Base-by-base conservation (phyloP, 2,888 invertebrate species). In the Sinohyriopsis cumingii region DNA sequence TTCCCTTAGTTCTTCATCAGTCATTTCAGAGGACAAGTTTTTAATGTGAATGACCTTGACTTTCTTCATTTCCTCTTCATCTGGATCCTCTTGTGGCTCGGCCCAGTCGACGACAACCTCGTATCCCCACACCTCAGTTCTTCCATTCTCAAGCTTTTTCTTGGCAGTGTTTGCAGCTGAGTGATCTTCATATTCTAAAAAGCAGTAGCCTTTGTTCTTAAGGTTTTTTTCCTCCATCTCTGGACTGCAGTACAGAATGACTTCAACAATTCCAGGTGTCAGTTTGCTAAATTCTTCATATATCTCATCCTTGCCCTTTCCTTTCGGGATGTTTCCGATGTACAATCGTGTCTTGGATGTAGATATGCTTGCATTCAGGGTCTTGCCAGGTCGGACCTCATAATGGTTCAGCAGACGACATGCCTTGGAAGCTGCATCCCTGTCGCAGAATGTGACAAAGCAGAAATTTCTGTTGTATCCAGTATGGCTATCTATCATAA, bases 251-350 rank as follows among this genome's bases (percentile, higher is more conserved):
- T 65, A 71, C 6, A 75, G 65, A 25, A 70, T 68, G 6, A 66
- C 64, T 25, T 71, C 59, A n/a, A 22, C 22, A 5, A 77, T 69
- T 24, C 74, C 77, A 63, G 61, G 66, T 4, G 69, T 68, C 67
- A 63, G 61, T 19, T 71, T 64, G 20, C 65, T 45, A 15, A 77
- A 68, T n/a, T 54, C 59, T 20, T 60, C 61, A 20, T 65, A 55
- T 15, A 77, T 45, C 19, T 71, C 72, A 12, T 77, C 73, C 6
- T 28, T 54, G 53, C 65, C 61, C 22, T 73, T 71, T 12, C 67
- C 66, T 61, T 77, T 77, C n/a, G 75, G 75, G 54, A 77, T 66
- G 45, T 77, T 77, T 15, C 77, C 77, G 22, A 77, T 72, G 66
- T 67, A 77, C 22, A 77, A 33, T 59, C 64, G 55, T 45, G 67